Conservation (phyloP, 2,888 invertebrate species). For the Melinopterus prodromus region DNA sequence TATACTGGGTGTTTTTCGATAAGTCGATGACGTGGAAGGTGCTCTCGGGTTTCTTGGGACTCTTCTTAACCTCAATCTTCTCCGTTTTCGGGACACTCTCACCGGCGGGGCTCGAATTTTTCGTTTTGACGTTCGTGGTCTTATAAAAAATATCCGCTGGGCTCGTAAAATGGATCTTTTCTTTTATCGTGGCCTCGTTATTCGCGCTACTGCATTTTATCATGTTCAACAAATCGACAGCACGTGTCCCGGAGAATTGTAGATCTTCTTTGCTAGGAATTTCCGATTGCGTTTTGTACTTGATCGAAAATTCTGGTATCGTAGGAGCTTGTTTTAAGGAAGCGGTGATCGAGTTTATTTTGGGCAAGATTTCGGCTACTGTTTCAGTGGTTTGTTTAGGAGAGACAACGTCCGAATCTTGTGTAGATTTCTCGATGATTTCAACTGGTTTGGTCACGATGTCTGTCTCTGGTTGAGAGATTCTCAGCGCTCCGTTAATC, state of each 20-base stretch:
- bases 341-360: not conserved
- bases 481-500: not conserved
- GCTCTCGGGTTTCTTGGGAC: too few relatives aligned
- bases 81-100: not conserved
- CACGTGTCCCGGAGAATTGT: not conserved
- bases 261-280: not conserved
- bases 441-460: not conserved
- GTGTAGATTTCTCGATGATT: not conserved
- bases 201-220: not conserved
- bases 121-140: not conserved
- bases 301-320: not conserved
- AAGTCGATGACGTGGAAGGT: slow-evolving; percentile 31
- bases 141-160: not conserved
- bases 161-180: not conserved
- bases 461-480: not conserved
- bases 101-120: not conserved
- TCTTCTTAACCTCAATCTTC: not conserved
- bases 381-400: not conserved
- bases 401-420: not conserved
- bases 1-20: slow-evolving; percentile 29
- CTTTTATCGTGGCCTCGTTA: not conserved
- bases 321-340: not conserved
- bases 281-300: not conserved
- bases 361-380: not conserved
- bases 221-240: not conserved